phyloP scores from a whole-genome alignment of 2,888 invertebrate species.

The Mycalesis mineus region DNA sequence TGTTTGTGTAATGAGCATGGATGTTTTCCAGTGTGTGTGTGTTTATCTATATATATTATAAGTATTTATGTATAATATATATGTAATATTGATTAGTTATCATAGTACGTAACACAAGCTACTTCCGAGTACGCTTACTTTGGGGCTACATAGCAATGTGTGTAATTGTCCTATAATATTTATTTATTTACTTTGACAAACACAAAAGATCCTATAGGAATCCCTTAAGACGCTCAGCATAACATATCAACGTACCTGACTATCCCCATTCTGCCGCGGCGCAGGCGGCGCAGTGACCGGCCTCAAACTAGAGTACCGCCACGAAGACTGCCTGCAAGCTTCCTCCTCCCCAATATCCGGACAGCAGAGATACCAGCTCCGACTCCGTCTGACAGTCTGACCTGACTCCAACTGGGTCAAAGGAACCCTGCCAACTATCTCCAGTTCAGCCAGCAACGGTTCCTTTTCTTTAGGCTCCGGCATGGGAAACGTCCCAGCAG shows the following conservation, averaged over 20 bases:
- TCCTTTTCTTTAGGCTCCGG: conserved; percentile 69
- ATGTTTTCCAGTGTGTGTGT: no score
- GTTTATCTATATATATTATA: no score
- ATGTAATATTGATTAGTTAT: no score
- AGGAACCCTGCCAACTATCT: conserved; percentile 61
- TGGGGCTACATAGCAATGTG: no score
- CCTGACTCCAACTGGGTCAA: conserved; percentile 56
- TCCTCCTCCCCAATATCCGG: conserved; percentile 66
- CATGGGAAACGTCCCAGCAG: conserved; percentile 72
- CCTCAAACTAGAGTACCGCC: conserved; percentile 66
- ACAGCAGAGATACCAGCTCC: conserved; percentile 81
- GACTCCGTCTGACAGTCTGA: conserved; percentile 69
- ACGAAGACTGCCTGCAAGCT: conserved; percentile 61
- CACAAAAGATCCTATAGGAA: no score
- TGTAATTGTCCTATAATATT: no score
- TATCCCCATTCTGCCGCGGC: conserved; percentile 51
- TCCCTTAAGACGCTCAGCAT: no score
- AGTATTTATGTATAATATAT: no score
- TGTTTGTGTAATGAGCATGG: no score
- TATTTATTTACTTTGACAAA: no score
- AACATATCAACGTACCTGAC: conserved; percentile 37
- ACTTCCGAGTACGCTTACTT: no score
- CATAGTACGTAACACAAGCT: no score
- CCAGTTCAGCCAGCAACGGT: conserved; percentile 61
- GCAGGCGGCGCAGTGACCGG: conserved; percentile 63